Evolutionary conservation across 1,140 invertebrate species (phyloP), one percentile per base, ranked within the genome.

Genomic region (Cephus cinctus): DNA sequence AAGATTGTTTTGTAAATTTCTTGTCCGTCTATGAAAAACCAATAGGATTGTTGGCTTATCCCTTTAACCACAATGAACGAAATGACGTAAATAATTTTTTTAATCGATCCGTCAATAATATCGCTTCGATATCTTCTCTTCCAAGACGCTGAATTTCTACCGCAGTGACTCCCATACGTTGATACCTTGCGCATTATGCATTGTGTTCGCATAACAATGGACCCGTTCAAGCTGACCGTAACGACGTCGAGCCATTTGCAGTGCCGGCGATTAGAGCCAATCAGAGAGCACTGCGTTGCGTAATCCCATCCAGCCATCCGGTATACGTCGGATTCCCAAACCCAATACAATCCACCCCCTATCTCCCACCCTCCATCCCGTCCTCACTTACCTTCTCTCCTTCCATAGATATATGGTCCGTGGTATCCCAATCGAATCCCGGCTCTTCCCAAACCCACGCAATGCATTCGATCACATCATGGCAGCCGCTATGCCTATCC

Each of bases 301-400:
- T 66, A 71, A 71, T 69, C 65, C 62, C 56, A 42, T 61, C n/a
- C n/a, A n/a, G n/a, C n/a, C 47, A 44, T 12, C 31, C 50, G 59
- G 63, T 61, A 62, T 59, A 65, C 47, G 43, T 14, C 30, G 34
- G 35, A 52, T 48, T 20, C 18, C 18, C 5, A 1, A 36, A 3
- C 19, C n/a, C 32, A 18, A 44, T 35, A 19, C 40, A 35, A 35
- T 14, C 20, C 31, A n/a, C n/a, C n/a, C n/a, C n/a, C n/a, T n/a
- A n/a, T n/a, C n/a, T n/a, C n/a, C n/a, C n/a, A n/a, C n/a, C n/a
- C n/a, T n/a, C n/a, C n/a, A n/a, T n/a, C n/a, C n/a, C n/a, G n/a
- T n/a, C n/a, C n/a, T n/a, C n/a, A n/a, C n/a, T n/a, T n/a, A n/a
- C n/a, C n/a, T n/a, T n/a, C n/a, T n/a, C n/a, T n/a, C n/a, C n/a